Percentiles rank a stretch among this genome's conserved stretches.
Conservation (phyloP, 2,888 invertebrate species). For the Xestia rhomboidea region DNA sequence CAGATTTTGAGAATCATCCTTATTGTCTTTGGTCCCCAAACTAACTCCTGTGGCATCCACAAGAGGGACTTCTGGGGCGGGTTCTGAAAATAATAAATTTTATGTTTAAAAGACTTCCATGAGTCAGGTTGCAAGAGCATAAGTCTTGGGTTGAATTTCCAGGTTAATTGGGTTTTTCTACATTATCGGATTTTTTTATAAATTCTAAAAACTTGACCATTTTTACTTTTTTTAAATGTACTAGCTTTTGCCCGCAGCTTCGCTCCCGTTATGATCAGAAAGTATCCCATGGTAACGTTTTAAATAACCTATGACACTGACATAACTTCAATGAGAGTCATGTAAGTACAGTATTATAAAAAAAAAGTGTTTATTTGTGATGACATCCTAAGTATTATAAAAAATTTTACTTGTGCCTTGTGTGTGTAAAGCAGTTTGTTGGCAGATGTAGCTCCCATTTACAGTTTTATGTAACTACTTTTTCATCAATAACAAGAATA, state of each 20-base stretch:
- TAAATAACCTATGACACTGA: background rate
- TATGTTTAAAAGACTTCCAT: background rate
- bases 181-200: background rate
- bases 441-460: no score
- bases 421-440: no score
- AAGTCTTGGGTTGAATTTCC: background rate
- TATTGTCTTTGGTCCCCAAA: conserved; percentile 52
- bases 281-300: background rate
- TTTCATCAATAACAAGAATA: no score
- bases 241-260: background rate
- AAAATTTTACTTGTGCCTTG: no score
- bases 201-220: background rate
- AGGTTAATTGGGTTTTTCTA: background rate
- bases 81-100: conserved; percentile 23
- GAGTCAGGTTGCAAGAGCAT: background rate
- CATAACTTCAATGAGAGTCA: no score
- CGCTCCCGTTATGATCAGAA: background rate
- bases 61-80: conserved; percentile 4
- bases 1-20: conserved; percentile 78
- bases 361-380: no score
- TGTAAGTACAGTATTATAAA: no score
- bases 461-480: no score
- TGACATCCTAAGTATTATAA: no score
- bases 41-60: conserved; percentile 43
- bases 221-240: background rate